phyloP scores from a whole-genome alignment of 2,113 vertebrate species.

The Noturus placidus region DNA sequence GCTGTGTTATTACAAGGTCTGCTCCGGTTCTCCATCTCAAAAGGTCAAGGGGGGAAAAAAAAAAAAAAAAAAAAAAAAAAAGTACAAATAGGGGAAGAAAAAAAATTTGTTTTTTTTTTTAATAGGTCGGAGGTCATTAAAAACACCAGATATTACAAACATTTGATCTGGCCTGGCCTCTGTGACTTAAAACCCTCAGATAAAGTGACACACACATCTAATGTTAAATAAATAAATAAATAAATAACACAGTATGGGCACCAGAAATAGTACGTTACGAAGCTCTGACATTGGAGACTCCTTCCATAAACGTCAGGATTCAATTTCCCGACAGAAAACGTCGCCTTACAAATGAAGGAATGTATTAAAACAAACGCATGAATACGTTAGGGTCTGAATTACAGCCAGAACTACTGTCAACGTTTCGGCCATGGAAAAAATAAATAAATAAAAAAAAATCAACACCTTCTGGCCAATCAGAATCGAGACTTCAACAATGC shows the following conservation, averaged over 20 bases:
- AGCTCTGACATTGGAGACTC: background rate
- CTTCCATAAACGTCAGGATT: background rate
- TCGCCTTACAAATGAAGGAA: background rate
- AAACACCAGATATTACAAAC: background rate
- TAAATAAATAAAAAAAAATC: background rate
- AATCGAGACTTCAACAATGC: background rate
- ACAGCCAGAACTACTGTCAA: background rate
- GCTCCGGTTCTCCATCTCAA: slow-evolving; percentile 40
- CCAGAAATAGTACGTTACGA: too few relatives aligned
- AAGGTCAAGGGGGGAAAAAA: background rate
- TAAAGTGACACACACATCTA: background rate
- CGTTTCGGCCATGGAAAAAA: background rate
- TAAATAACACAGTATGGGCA: background rate
- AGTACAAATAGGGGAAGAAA: too few relatives aligned
- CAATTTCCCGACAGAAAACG: background rate
- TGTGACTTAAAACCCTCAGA: background rate
- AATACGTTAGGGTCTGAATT: background rate
- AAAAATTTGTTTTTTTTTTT: too few relatives aligned
- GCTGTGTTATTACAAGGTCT: slow-evolving; percentile 41
- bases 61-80: background rate
- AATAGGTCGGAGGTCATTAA: background rate
- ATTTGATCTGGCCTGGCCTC: background rate
- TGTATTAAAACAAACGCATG: background rate
- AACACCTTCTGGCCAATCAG: background rate
- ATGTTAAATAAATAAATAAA: background rate